Base-by-base conservation (phyloP, 2,888 invertebrate species). In the Drosophila gaucha region DNA sequence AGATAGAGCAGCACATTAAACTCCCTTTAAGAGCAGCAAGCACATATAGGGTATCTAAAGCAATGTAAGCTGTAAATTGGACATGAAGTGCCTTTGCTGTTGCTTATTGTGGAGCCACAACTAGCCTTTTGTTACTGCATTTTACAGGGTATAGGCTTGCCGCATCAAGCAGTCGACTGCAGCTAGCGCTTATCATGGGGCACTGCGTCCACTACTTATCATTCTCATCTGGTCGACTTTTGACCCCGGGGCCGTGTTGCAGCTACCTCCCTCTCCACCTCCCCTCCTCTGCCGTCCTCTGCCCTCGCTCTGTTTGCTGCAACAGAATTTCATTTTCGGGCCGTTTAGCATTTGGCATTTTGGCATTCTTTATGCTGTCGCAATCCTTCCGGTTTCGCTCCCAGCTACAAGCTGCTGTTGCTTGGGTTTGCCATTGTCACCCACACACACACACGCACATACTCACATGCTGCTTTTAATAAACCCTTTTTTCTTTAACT, bases 281-380 rank as follows among this genome's bases (percentile, higher is more conserved):
- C 12, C 12, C 36, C 1, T n/a, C 9, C 14, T 1, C 14, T n/a
- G 0, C 8, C 12, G 6, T 24, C 16, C 12, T n/a, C 35, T 12
- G n/a, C 33, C 6, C 50, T 18, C 18, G 10, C n/a, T 0, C 14
- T 26, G 51, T 35, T 47, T 55, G 64, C 58, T 56, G 65, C 74
- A 63, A 58, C 86, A 65, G 78, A 79, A 85, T 80, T 78, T 87
- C 78, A 80, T 78, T 86, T 86, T 54, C 33, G 47, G 33, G 38
- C 35, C 71, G 86, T 80, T 85, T 85, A 77, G 73, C 66, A 72
- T 76, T 55, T 44, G 58, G 55, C 54, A 50, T 64, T 78, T 52
- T 35, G 51, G 58, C 47, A 64, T 41, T 66, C 54, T 46, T 51
- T 57, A 52, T 63, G 57, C 64, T 65, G 71, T 58, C 52, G 35